phyloP scores from a whole-genome alignment of 2,888 invertebrate species.

The Ennomos erosarius region DNA sequence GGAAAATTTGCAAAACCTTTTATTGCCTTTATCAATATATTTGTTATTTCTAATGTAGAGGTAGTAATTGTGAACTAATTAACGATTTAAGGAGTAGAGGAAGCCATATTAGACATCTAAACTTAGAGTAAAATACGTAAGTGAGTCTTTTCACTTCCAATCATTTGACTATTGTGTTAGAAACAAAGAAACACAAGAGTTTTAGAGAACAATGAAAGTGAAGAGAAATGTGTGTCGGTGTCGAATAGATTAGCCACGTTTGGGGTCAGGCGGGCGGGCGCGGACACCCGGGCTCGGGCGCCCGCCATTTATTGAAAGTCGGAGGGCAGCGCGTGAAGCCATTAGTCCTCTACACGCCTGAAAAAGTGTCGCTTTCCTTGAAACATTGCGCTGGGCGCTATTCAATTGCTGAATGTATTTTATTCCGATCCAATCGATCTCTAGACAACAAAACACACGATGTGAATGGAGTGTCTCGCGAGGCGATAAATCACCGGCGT shows the following conservation, averaged over 20 bases:
- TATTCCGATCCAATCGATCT: slow-evolving; percentile 82
- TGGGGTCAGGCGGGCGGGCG: slow-evolving; percentile 40
- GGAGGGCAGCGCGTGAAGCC: slow-evolving; percentile 75
- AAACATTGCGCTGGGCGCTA: slow-evolving; percentile 77
- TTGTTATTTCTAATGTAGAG: neutral
- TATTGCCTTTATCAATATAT: slow-evolving; percentile 1
- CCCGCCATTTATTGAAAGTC: slow-evolving; percentile 77
- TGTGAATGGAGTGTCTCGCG: slow-evolving; percentile 77
- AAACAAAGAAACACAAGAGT: slow-evolving; percentile 34
- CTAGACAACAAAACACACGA: slow-evolving; percentile 78
- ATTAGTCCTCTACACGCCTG: slow-evolving; percentile 75
- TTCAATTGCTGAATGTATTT: slow-evolving; percentile 83
- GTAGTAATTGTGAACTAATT: neutral
- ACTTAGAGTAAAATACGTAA: no score
- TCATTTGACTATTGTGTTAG: slow-evolving; percentile 17
- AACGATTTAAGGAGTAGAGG: no score
- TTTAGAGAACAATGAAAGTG: slow-evolving; percentile 41
- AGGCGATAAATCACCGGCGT: slow-evolving; percentile 77
- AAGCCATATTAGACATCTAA: no score
- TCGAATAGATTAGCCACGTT: slow-evolving; percentile 67
- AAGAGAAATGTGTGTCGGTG: slow-evolving; percentile 47
- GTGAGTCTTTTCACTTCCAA: neutral
- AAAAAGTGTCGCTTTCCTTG: slow-evolving; percentile 79
- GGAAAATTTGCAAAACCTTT: slow-evolving; percentile 2
- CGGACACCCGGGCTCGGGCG: slow-evolving; percentile 48